Conservation (phyloP, 2,888 invertebrate genomes). For the Synanthedon formicaeformis region DNA sequence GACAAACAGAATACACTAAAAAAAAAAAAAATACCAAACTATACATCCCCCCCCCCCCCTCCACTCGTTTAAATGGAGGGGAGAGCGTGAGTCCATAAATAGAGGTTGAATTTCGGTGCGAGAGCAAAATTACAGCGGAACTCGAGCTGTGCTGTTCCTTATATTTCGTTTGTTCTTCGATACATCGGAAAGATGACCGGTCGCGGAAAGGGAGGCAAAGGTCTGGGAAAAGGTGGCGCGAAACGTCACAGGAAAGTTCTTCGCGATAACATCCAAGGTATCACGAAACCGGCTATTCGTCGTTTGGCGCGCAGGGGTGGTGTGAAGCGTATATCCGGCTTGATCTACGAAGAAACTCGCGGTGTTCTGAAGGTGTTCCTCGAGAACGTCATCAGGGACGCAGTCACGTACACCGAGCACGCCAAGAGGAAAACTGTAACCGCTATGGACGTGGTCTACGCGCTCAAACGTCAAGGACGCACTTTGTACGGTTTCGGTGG, state of each 20-base stretch:
- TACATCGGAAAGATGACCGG: constrained; percentile 73
- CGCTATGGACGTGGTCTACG: constrained; percentile 90
- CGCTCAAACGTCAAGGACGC: constrained; percentile 84
- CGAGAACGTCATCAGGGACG: constrained; percentile 85
- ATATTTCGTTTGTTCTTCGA: neutral
- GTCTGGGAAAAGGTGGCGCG: constrained; percentile 83
- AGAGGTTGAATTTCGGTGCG: too few species aligned
- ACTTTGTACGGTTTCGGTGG: constrained; percentile 86
- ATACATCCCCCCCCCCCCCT: too few species aligned
- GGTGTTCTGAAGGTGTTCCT: constrained; percentile 85
- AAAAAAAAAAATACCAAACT: too few species aligned
- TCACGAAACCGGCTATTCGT: constrained; percentile 83
- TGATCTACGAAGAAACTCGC: constrained; percentile 84
- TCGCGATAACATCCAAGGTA: constrained; percentile 83
- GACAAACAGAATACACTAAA: too few species aligned
- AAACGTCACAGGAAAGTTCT: constrained; percentile 86
- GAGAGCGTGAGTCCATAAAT: too few species aligned
- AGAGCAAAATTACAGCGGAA: too few species aligned
- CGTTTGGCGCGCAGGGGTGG: constrained; percentile 79
- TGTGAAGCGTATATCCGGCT: constrained; percentile 78
- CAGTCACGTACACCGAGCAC: constrained; percentile 88
- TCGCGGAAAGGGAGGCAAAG: constrained; percentile 84
- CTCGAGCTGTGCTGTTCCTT: too few species aligned
- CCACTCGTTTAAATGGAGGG: too few species aligned
- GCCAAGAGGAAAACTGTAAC: constrained; percentile 90